These are phyloP conservation scores for Drosophila trapezifrons DNA, from an alignment of 1,140 invertebrate genomes.

Conservation along the genomic window DNA sequence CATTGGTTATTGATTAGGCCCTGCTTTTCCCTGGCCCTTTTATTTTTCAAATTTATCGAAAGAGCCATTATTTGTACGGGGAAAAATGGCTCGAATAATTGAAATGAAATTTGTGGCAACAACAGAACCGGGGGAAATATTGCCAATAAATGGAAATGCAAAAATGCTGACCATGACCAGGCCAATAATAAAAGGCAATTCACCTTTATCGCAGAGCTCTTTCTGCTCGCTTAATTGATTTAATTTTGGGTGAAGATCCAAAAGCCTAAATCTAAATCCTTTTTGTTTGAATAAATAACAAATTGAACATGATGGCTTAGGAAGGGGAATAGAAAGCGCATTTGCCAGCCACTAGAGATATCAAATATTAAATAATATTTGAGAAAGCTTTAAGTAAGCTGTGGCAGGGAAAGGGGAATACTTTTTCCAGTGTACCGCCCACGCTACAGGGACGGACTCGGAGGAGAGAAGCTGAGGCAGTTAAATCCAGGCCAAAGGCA, in stretches of 20 bases:
- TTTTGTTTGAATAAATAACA: no score
- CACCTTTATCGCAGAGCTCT: background rate
- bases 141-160: background rate
- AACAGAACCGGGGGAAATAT: background rate
- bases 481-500: conserved; percentile 41
- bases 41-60: background rate
- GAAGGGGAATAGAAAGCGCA: no score
- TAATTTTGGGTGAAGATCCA: no score
- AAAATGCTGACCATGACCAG: no score
- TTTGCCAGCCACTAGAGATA: no score
- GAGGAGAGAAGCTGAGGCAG: conserved; percentile 14
- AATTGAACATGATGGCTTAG: no score
- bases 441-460: no score
- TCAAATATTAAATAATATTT: no score
- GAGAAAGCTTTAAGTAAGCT: no score
- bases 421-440: background rate
- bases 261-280: no score
- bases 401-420: background rate
- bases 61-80: background rate
- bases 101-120: conserved; percentile 6
- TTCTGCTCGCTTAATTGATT: background rate
- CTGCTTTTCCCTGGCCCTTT: conserved; percentile 5
- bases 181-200: no score
- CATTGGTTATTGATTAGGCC: conserved; percentile 42
- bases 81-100: background rate